Conservation (phyloP, 2,888 invertebrate species). For the Melanostoma scalare region DNA sequence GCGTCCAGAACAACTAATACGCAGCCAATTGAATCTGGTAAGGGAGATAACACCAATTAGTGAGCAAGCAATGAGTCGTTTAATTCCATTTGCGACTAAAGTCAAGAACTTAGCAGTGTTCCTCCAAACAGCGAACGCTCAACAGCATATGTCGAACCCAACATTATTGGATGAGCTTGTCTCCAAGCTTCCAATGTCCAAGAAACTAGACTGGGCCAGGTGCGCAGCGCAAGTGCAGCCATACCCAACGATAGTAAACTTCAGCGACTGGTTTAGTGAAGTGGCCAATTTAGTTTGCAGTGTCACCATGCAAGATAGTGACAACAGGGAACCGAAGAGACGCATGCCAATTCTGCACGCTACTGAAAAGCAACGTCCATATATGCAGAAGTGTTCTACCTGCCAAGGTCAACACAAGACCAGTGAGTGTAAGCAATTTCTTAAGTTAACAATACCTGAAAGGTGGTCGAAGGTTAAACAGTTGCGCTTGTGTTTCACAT, state of each 20-base stretch:
- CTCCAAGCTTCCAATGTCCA: constrained; percentile 64
- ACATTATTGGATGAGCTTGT: constrained; percentile 64
- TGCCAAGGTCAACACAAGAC: too few relatives aligned
- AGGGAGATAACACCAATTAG: constrained; percentile 44
- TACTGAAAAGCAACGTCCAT: too few relatives aligned
- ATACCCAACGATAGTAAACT: constrained; percentile 37
- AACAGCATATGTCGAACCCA: constrained; percentile 66
- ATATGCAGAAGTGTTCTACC: too few relatives aligned
- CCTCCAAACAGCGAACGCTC: constrained; percentile 48
- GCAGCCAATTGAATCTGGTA: constrained; percentile 58
- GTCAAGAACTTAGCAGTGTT: constrained; percentile 60
- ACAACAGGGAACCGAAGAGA: too few relatives aligned
- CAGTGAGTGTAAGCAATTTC: too few relatives aligned
- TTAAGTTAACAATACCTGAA: too few relatives aligned
- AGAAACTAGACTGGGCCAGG: constrained; percentile 57
- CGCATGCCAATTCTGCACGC: too few relatives aligned
- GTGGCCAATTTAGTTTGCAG: too few relatives aligned
- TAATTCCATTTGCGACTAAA: constrained; percentile 65
- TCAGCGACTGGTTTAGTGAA: constrained; percentile 19
- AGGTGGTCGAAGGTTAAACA: too few relatives aligned
- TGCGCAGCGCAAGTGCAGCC: constrained; percentile 20
- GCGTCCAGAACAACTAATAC: constrained; percentile 57
- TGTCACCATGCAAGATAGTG: too few relatives aligned
- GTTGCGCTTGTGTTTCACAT: constrained; percentile 10
- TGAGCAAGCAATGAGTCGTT: constrained; percentile 39